Base-by-base conservation (phyloP, 2,888 invertebrate genomes). In the Drosophila testacea region DNA sequence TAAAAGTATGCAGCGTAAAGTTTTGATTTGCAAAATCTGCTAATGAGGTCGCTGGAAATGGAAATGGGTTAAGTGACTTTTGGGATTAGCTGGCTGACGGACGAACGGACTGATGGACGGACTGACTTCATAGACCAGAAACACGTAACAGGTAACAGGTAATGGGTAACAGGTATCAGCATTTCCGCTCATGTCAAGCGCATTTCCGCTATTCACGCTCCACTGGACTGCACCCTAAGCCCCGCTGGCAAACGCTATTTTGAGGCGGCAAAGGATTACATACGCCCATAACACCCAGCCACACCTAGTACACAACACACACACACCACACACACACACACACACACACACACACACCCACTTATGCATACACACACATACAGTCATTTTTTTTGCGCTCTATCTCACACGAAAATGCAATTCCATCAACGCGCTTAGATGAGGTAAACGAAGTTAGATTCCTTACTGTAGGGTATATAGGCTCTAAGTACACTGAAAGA, bases 141-240 rank as follows among this genome's bases (percentile, higher is more conserved):
- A 48, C 63, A 67, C 79, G 64, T 78, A 79, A 79, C 69, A 69
- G 69, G 6, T 32, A 44, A 36, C 28, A 34, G 38, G 10, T 46
- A 47, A 46, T 4, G 11, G 22, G 39, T 47, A 36, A 48, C 63
- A 67, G 82, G 66, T 78, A 79, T 77, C 67, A 69, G 69, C 67
- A 65, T 71, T 82, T 82, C 82, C 85, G 75, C 60, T 56, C 66
- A 77, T 61, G 79, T 71, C 81, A 81, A 83, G 73, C 67, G 79
- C 57, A 77, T 73, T 79, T 81, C 81, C 81, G 77, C 47, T 28
- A 30, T 57, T 68, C 39, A 68, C 51, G 73, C 72, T 63, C 52
- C 72, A 67, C 42, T 59, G 70, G 42, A 44, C 56, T 27, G 46
- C 32, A 54, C 59, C 28, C 44, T 60, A 57, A 57, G 50, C 39